Base-by-base conservation (phyloP, 2,113 vertebrate species). In the Festucalex cinctus region DNA sequence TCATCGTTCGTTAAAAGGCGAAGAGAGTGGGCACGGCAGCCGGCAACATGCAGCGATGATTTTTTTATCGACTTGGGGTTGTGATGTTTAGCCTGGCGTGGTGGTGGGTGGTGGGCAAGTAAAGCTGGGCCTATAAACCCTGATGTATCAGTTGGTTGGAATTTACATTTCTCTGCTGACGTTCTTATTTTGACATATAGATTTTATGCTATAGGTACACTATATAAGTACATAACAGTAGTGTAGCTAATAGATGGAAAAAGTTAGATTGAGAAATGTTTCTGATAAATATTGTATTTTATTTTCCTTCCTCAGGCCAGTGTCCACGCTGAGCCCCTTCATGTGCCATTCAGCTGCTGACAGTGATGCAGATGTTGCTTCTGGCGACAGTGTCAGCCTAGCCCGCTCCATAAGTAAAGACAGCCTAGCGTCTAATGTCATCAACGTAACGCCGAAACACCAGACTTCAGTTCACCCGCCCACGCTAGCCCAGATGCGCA, bases 361-460 rank as follows among this genome's bases (percentile, higher is more conserved):
- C 48, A 91, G 90, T 9, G 96, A 98, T 12, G 91, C 93, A 0
- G 96, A 99, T 60, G 10, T 77, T 0, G 83, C 74, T 3, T 90
- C 88, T 26, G 86, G 86, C 1, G 88, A 90, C 68, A 94, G 92
- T n/a, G 80, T 97, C 69, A 98, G 96, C 83, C 80, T 99, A 82
- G 95, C 95, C 6, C 93, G 96, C 49, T 98, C 96, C 17, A 98
- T 99, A 83, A 98, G 97, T 80, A 98, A 97, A 78, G 97, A 99
- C 90, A 99, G 97, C 69, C 84, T 99, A 74, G 97, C 95, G 0
- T 98, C 97, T 51, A 97, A 93, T 13, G 58, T 95, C 9, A 9
- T 94, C 70, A 93, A 86, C 0, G 78, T 94, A 16, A 99, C 96
- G 4, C 97, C 96, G 0, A 96, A 96, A 85, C 94, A 96, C 74